A percentile compares a stretch with the other conserved stretches of the same genome.
Evolutionary conservation across 2,888 invertebrate genomes (phyloP).

Genomic region (Calephelis perditalis): DNA sequence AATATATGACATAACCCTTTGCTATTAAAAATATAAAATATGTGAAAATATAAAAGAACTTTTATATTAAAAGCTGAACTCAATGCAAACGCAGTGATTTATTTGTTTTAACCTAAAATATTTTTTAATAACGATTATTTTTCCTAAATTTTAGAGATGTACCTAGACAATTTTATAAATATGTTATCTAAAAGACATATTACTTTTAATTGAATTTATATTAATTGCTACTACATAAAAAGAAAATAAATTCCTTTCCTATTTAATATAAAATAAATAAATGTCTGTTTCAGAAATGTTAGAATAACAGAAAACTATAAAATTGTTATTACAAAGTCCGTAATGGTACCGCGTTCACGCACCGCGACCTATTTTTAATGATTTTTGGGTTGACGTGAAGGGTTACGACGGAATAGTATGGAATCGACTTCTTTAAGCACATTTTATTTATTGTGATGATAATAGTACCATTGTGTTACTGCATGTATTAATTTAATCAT

Average conservation of each 20-base stretch:
- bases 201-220: too few relatives aligned
- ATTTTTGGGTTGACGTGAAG: slow-evolving; percentile 66
- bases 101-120: too few relatives aligned
- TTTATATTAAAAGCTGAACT: too few relatives aligned
- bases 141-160: too few relatives aligned
- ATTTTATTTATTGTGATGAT: background rate
- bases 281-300: background rate
- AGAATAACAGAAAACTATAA: slow-evolving; percentile 18
- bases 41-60: too few relatives aligned
- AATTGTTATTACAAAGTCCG: slow-evolving; percentile 36
- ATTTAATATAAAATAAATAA: background rate
- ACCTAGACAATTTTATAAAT: too few relatives aligned
- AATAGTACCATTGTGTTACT: background rate
- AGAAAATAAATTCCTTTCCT: background rate
- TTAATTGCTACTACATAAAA: too few relatives aligned
- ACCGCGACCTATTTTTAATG: slow-evolving; percentile 74
- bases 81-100: too few relatives aligned
- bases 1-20: too few relatives aligned
- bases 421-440: slow-evolving; percentile 34
- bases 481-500: slow-evolving; percentile 1
- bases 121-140: too few relatives aligned
- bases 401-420: slow-evolving; percentile 44
- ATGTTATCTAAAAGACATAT: too few relatives aligned
- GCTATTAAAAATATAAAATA: too few relatives aligned
- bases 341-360: slow-evolving; percentile 63